Evolutionary conservation across 2,888 invertebrate genomes (phyloP), one percentile per base, ranked within the genome.

Genomic region (Meteorus cinctellus): DNA sequence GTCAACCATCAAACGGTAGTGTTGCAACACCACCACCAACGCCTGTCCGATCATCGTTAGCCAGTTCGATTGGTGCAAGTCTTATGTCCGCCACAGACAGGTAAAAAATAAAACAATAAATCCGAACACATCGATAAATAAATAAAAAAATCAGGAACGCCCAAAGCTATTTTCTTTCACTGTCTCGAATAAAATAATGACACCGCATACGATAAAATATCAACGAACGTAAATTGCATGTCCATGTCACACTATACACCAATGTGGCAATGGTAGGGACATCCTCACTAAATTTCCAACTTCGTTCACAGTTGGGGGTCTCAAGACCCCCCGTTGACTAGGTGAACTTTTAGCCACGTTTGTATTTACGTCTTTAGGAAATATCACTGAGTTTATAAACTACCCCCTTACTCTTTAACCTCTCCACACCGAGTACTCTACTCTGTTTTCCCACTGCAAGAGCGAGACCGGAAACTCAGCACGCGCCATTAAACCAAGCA

Each of bases 21-120:
- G 91, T 91, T 82, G 91, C 92, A 60, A 92, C 92, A 83, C 94
- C 91, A 87, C 94, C 90, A 86, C 91, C 85, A 86, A 86, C 90
- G 24, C 91, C 94, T 8, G 78, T 63, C 16, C 68, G 76, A 36
- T 78, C 83, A 72, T 77, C 83, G 73, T 80, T 79, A n/a, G 70
- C 78, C 31, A 72, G 72, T 73, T 62, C 75, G 34, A 70, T 86
- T 78, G 84, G 81, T 59, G 85, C 85, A 72, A 84, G 85, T 81
- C 84, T 86, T 59, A 85, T 85, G 82, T 86, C 87, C 69, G 86
- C 88, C 83, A 82, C 83, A 62, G 88, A 87, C 85, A 87, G 87
- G 88, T 88, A 82, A 87, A 14, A 31, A 62, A 62, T 29, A 24
- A 19, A 19, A 10, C 4, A 19, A 34, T 65, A 19, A 19, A 65